Evolutionary conservation across 2,888 invertebrate species (phyloP).

Genomic region (Heliconius aoede): DNA sequence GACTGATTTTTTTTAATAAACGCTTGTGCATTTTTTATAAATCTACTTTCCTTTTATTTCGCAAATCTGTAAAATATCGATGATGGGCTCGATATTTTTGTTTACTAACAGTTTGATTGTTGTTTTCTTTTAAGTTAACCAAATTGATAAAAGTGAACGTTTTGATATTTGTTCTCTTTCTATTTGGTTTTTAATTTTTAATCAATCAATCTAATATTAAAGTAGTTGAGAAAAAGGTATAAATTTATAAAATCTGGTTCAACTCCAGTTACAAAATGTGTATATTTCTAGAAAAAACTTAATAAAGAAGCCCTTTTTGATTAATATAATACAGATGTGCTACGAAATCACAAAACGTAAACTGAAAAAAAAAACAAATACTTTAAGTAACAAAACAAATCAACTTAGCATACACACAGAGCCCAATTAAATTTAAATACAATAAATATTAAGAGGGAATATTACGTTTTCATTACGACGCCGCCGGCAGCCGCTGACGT

Average conservation of each 20-base stretch:
- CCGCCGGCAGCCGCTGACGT: slow-evolving; percentile 72
- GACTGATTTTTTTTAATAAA: slow-evolving; percentile 83
- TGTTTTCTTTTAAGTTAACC: slow-evolving; percentile 32
- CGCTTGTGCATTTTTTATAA: slow-evolving; percentile 77
- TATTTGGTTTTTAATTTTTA: background rate
- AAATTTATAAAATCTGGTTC: slow-evolving; percentile 7
- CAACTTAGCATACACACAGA: background rate
- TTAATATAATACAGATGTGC: background rate
- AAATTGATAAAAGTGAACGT: background rate
- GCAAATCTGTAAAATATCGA: slow-evolving; percentile 61
- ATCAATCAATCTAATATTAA: background rate
- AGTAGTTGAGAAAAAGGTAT: background rate
- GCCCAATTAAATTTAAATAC: background rate
- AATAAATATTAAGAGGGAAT: slow-evolving; percentile 13
- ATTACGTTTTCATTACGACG: slow-evolving; percentile 49
- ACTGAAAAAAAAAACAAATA: background rate
- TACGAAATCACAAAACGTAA: too few species aligned
- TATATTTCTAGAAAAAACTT: background rate
- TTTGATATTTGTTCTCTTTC: background rate
- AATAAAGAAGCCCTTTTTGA: background rate
- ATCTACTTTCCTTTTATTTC: slow-evolving; percentile 66
- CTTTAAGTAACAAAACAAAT: background rate
- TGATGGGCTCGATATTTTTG: slow-evolving; percentile 69
- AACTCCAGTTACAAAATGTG: slow-evolving; percentile 1
- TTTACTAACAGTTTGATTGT: slow-evolving; percentile 60